These are phyloP conservation scores for Esox lucius DNA, from an alignment of 2,797 vertebrate species.

Conservation along the genomic window DNA sequence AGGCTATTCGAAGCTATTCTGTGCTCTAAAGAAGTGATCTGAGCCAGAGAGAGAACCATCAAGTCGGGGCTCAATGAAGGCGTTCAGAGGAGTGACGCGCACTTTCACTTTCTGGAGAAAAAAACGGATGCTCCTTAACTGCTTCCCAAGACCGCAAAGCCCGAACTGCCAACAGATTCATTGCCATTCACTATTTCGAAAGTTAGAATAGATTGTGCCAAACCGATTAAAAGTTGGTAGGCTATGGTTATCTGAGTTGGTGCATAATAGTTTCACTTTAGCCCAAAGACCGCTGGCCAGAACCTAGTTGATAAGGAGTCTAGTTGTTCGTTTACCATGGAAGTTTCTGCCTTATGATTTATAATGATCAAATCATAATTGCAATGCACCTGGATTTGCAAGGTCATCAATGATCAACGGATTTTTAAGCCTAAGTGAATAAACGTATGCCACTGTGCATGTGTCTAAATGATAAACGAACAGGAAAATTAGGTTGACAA, in stretches of 20 bases:
- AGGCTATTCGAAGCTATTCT: slow-evolving; percentile 84
- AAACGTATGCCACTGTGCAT: not conserved
- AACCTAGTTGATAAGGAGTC: not conserved
- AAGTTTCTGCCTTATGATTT: not conserved
- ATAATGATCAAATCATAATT: not conserved
- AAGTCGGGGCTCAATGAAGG: slow-evolving; percentile 81
- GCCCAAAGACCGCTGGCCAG: not conserved
- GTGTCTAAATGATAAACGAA: not conserved
- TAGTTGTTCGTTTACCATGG: not conserved
- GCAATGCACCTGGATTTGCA: not conserved
- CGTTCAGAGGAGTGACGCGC: slow-evolving; percentile 49
- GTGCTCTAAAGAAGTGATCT: slow-evolving; percentile 77
- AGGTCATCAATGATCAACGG: not conserved
- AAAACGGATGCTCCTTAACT: slow-evolving; percentile 76
- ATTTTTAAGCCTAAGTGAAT: not conserved
- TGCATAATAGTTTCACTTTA: not conserved
- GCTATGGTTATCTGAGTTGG: not conserved
- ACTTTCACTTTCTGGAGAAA: slow-evolving; percentile 75
- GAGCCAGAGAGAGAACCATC: slow-evolving; percentile 85
- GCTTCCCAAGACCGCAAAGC: slow-evolving; percentile 42
- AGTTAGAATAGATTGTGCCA: slow-evolving; percentile 23
- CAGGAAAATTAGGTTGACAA: slow-evolving; percentile 13
- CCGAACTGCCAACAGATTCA: slow-evolving; percentile 82
- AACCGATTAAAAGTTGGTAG: slow-evolving; percentile 4
- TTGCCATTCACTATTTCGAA: slow-evolving; percentile 57